Evolutionary conservation across 2,113 vertebrate genomes (phyloP).

Genomic region (Lophura nycthemera): DNA sequence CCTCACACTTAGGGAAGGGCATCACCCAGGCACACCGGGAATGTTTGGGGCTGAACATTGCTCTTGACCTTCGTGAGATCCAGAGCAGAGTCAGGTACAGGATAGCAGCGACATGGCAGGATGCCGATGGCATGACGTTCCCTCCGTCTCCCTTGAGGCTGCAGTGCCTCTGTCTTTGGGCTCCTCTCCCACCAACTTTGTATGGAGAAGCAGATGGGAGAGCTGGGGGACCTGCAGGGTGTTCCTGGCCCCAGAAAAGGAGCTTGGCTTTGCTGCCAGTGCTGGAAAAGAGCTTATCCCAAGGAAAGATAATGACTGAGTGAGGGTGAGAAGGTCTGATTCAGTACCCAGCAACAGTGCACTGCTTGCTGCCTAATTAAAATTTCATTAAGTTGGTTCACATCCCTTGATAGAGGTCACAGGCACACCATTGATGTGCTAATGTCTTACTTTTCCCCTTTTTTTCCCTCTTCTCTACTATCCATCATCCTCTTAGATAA

Average conservation of each 20-base stretch:
- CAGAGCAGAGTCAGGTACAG: background rate
- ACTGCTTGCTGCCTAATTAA: constrained; percentile 80
- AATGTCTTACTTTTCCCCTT: constrained; percentile 65
- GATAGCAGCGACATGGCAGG: background rate
- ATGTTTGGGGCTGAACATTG: accelerated
- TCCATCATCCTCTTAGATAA: constrained; percentile 60
- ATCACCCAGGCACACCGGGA: background rate
- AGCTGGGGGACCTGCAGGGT: background rate
- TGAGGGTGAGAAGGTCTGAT: constrained; percentile 14
- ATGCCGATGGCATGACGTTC: background rate
- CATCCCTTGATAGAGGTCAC: constrained; percentile 71
- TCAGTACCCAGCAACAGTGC: constrained; percentile 71
- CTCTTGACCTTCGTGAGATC: background rate
- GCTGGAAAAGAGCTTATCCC: background rate
- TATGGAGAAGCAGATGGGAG: background rate
- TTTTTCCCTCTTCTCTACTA: constrained; percentile 33
- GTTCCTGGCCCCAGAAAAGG: accelerated
- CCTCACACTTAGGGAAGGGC: background rate
- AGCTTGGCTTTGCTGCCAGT: background rate
- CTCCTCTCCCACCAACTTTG: background rate
- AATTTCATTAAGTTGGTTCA: constrained; percentile 83
- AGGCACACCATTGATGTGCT: constrained; percentile 77
- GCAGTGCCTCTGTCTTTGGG: accelerated
- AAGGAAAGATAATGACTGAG: constrained; percentile 9
- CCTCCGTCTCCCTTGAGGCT: background rate